Evolutionary conservation across 2,797 vertebrate species (phyloP).

Genomic region (Ara ararauna): DNA sequence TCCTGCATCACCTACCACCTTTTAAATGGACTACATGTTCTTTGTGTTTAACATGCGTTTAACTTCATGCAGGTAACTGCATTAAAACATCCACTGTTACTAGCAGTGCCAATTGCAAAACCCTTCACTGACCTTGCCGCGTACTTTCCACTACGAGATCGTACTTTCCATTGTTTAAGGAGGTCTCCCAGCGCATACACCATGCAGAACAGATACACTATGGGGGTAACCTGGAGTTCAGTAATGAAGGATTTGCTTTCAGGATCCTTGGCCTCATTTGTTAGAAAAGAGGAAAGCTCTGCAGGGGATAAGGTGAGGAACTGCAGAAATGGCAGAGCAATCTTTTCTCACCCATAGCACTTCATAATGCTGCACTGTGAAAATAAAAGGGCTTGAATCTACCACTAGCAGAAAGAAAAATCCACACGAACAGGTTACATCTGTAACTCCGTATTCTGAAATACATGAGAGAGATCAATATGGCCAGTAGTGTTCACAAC

Average conservation of each 20-base stretch:
- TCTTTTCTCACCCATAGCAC: background rate
- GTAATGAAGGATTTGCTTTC: background rate
- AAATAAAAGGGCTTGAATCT: background rate
- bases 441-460: background rate
- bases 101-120: background rate
- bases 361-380: background rate
- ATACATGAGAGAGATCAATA: background rate
- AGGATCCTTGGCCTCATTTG: background rate
- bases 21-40: background rate
- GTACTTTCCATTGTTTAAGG: background rate
- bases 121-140: background rate
- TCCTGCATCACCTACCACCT: background rate
- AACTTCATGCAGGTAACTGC: background rate
- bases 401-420: background rate
- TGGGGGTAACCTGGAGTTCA: background rate
- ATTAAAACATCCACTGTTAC: background rate
- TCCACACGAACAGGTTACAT: background rate
- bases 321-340: fast-evolving
- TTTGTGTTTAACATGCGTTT: background rate
- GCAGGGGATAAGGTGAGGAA: background rate
- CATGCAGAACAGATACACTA: background rate
- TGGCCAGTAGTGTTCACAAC: background rate
- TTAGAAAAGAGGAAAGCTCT: background rate
- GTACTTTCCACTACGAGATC: background rate
- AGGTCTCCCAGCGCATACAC: background rate